Percentiles rank a stretch among this genome's conserved stretches.
Evolutionary conservation across 2,888 invertebrate species (phyloP).

Genomic region (Aspidiotus rigidus): DNA sequence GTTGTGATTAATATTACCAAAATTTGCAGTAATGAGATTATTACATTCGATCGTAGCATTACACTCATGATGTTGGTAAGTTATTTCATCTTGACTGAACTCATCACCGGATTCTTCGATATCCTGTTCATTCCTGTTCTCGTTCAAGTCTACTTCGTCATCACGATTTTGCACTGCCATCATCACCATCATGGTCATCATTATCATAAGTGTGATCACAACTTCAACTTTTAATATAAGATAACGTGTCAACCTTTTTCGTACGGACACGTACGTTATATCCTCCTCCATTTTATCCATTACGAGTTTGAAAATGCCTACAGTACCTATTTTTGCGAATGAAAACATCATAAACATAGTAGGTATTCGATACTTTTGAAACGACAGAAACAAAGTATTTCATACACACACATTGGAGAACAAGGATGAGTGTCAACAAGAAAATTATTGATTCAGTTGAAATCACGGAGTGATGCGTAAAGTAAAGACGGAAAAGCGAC

Average conservation of each 20-base stretch:
- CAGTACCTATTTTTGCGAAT: neutral
- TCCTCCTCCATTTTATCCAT: constrained; percentile 22
- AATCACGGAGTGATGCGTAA: too few relatives aligned
- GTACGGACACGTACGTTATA: constrained; percentile 8
- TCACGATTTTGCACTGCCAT: constrained; percentile 24
- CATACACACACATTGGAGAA: too few relatives aligned
- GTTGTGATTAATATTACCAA: too few relatives aligned
- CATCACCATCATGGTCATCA: constrained; percentile 29
- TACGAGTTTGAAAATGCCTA: constrained; percentile 13
- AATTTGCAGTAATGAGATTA: too few relatives aligned
- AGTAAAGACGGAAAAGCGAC: too few relatives aligned
- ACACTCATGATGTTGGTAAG: neutral
- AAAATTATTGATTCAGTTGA: too few relatives aligned
- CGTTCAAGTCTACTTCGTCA: constrained; percentile 1
- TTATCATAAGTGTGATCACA: constrained; percentile 17
- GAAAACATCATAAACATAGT: too few relatives aligned
- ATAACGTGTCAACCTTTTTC: constrained; percentile 16
- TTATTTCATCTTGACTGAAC: neutral
- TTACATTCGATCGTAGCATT: neutral
- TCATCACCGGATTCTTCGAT: constrained; percentile 3
- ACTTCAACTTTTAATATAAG: constrained; percentile 24
- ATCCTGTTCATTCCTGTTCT: constrained; percentile 11
- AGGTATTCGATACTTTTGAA: too few relatives aligned
- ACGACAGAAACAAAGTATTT: too few relatives aligned
- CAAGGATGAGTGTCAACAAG: too few relatives aligned